These are phyloP conservation scores for Clamator glandarius DNA, from an alignment of 2,797 vertebrate genomes.

Conservation along the genomic window DNA sequence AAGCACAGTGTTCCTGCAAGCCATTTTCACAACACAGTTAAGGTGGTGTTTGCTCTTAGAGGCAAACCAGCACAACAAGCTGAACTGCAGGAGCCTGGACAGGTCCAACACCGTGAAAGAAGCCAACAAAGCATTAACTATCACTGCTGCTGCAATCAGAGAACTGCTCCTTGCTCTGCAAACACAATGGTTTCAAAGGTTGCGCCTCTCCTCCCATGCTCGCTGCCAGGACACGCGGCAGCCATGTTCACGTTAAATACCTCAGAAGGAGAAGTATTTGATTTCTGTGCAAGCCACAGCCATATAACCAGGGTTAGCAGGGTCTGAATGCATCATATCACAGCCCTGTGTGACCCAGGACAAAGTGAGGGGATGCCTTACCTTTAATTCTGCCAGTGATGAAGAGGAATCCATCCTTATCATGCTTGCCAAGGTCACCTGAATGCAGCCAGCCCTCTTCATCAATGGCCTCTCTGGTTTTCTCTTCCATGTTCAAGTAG, in stretches of 20 bases:
- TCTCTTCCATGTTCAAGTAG: conserved; percentile 88
- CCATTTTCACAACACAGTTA: not conserved
- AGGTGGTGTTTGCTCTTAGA: not conserved
- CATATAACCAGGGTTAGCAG: not conserved
- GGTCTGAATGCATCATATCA: accelerated
- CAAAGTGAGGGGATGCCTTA: not conserved
- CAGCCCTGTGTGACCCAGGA: accelerated
- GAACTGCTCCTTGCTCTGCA: not conserved
- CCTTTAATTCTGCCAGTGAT: conserved; percentile 97
- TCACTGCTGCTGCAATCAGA: not conserved
- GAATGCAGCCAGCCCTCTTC: conserved; percentile 92
- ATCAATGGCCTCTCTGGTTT: conserved; percentile 86
- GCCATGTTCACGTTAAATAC: accelerated
- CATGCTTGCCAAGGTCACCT: conserved; percentile 89
- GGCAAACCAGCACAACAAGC: not conserved
- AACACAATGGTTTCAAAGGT: not conserved
- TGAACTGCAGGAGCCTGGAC: not conserved
- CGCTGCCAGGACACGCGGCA: not conserved
- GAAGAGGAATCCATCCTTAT: conserved; percentile 86
- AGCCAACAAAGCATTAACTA: not conserved
- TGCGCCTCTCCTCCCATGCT: not conserved
- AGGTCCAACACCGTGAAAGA: not conserved
- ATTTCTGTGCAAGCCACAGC: not conserved
- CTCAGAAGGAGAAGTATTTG: not conserved
- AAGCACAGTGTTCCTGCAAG: not conserved